These are phyloP conservation scores for Sitophilus oryzae DNA, from an alignment of 1,140 invertebrate genomes.

Conservation along the genomic window DNA sequence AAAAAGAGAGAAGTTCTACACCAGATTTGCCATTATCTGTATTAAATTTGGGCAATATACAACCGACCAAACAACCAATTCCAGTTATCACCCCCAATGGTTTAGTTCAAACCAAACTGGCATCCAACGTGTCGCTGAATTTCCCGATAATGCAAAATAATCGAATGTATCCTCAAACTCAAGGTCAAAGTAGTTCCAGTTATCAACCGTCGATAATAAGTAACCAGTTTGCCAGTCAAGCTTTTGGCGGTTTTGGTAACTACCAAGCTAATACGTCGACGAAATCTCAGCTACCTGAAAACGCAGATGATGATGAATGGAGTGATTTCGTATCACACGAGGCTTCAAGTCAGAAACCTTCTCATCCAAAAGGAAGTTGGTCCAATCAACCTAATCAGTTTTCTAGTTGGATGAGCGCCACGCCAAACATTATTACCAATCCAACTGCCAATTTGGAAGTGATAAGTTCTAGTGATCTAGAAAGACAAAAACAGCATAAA, in stretches of 20 bases:
- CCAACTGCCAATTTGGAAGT: constrained; percentile 26
- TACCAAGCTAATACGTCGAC: not conserved
- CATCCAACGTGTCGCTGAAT: constrained; percentile 19
- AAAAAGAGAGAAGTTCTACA: constrained; percentile 31
- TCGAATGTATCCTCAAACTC: constrained; percentile 15
- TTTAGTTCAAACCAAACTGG: constrained; percentile 34
- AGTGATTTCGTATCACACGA: constrained; percentile 54
- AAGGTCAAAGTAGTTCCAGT: constrained; percentile 7
- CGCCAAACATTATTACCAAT: constrained; percentile 35
- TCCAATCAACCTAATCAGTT: constrained; percentile 10
- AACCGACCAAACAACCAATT: constrained; percentile 37
- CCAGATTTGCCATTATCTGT: constrained; percentile 39
- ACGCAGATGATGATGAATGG: constrained; percentile 55
- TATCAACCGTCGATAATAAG: constrained; percentile 41
- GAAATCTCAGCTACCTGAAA: constrained; percentile 1
- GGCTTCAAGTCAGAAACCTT: not conserved
- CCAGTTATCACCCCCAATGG: constrained; percentile 40
- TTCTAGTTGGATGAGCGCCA: constrained; percentile 18
- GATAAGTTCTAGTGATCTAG: constrained; percentile 10
- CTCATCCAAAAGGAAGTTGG: not conserved
- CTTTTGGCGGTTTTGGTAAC: constrained; percentile 15
- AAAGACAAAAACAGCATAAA: constrained; percentile 11
- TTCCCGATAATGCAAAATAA: constrained; percentile 14
- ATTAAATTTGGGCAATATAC: constrained; percentile 37
- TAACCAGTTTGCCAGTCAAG: constrained; percentile 28